phyloP scores from a whole-genome alignment of 1,140 invertebrate species.

The Halotydeus destructor region DNA sequence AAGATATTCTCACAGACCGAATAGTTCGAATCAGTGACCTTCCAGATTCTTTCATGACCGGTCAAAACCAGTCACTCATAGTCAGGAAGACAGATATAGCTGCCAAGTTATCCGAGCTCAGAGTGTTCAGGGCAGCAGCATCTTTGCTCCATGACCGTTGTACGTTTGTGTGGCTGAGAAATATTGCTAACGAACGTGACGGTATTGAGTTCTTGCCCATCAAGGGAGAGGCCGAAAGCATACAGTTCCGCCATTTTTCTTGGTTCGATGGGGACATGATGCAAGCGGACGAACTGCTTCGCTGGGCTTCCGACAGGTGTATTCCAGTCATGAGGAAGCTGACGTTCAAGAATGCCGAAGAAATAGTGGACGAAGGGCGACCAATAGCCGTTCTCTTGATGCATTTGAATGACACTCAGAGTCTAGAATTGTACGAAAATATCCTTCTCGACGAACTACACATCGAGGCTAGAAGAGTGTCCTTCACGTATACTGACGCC shows the following conservation, averaged over 20 bases:
- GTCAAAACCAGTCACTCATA: constrained; percentile 21
- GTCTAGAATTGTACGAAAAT: constrained; percentile 63
- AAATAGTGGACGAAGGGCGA: constrained; percentile 94
- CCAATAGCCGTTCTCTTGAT: constrained; percentile 96
- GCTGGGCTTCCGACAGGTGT: constrained; percentile 65
- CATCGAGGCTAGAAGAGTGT: constrained; percentile 67
- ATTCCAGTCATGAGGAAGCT: constrained; percentile 42
- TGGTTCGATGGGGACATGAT: constrained; percentile 14
- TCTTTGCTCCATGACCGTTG: not conserved
- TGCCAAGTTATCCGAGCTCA: too few relatives aligned
- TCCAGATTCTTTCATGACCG: constrained; percentile 34
- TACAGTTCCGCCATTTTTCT: not conserved
- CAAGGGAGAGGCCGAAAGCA: not conserved
- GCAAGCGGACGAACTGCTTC: constrained; percentile 33
- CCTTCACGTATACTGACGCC: constrained; percentile 90
- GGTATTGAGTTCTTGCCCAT: too few relatives aligned
- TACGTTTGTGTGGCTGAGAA: not conserved
- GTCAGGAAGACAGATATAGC: not conserved
- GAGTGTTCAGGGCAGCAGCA: not conserved
- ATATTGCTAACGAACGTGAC: too few relatives aligned
- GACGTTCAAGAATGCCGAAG: constrained; percentile 45
- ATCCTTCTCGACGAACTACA: constrained; percentile 52
- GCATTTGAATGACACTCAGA: constrained; percentile 55
- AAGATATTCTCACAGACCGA: constrained; percentile 70
- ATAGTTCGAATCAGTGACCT: constrained; percentile 49